Evolutionary conservation across 2,797 vertebrate species (phyloP), one percentile per base, ranked within the genome.

Genomic region (Takifugu rubripes): DNA sequence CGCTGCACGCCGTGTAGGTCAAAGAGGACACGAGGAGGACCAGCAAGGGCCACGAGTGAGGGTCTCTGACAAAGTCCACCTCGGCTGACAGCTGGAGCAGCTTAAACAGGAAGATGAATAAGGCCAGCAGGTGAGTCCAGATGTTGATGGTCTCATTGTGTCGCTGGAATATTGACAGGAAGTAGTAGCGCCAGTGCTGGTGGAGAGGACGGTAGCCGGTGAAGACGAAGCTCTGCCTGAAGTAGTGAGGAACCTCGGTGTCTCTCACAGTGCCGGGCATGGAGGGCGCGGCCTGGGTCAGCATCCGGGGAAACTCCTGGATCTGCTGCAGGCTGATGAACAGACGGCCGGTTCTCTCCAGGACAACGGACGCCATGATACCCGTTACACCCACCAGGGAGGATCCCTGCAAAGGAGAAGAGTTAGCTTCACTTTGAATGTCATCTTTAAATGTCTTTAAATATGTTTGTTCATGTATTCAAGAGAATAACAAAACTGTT

Each of bases 61-160:
- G 79, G 52, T 97, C 95, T 0, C 78, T 62, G 0, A 51, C 27
- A 25, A 96, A 95, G 68, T 94, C 93, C 75, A 94, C 91, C 0
- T 66, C 85, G 79, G 88, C 83, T 0, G 82, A 54, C 1, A 96
- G 84, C 31, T 82, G 46, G 12, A 61, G 66, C 8, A 91, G 66
- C 24, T 88, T 88, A 17, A 90, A 68, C 58, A 94, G 81, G 45
- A 96, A 67, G 7, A 83, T 62, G 50, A 96, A 52, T 0, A 90
- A 86, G 0, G 93, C 92, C 64, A 93, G 80, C 74, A 97, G 88
- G 70, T 97, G 96, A 0, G 94, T 93, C 96, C 96, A 98, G 12
- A 96, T 85, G 0, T 96, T 98, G 77, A 96, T 26, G 0, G 93
- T 94, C 72, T 97, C 96, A 0, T 97, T 98, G 92, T 97, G 96